phyloP scores from a whole-genome alignment of 2,113 vertebrate genomes.

The Heloderma charlesbogerti region DNA sequence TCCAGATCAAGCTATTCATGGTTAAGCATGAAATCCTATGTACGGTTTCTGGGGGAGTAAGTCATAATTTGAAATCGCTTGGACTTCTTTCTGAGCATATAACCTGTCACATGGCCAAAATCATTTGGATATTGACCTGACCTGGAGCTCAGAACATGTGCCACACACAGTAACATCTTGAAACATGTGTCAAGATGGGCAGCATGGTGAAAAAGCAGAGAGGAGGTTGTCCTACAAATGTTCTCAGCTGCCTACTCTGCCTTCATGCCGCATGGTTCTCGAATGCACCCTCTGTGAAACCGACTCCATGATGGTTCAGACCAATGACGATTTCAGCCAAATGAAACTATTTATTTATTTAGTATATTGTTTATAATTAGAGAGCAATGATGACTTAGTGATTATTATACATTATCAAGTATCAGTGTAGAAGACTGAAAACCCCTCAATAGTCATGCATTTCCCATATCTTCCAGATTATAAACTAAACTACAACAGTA shows the following conservation, averaged over 20 bases:
- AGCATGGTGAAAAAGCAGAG: not conserved
- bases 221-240: not conserved
- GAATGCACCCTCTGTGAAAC: not conserved
- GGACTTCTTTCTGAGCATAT: not conserved
- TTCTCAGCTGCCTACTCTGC: not conserved
- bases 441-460: conserved; percentile 29
- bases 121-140: not conserved
- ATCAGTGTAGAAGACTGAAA: conserved; percentile 20
- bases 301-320: not conserved
- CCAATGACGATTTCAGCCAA: not conserved
- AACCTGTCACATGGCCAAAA: not conserved
- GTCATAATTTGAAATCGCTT: not conserved
- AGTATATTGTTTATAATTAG: not conserved
- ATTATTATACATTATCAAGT: conserved; percentile 52
- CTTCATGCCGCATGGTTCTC: not conserved
- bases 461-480: conserved; percentile 48
- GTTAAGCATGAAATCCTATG: not conserved
- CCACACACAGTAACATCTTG: not conserved
- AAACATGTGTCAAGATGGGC: not conserved
- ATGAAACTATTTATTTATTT: not conserved
- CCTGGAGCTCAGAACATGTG: not conserved
- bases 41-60: not conserved
- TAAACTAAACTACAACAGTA: conserved; percentile 37
- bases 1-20: not conserved
- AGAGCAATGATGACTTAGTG: conserved; percentile 29